Conservation (phyloP, 2,797 vertebrate genomes). For the Sebastes minor region DNA sequence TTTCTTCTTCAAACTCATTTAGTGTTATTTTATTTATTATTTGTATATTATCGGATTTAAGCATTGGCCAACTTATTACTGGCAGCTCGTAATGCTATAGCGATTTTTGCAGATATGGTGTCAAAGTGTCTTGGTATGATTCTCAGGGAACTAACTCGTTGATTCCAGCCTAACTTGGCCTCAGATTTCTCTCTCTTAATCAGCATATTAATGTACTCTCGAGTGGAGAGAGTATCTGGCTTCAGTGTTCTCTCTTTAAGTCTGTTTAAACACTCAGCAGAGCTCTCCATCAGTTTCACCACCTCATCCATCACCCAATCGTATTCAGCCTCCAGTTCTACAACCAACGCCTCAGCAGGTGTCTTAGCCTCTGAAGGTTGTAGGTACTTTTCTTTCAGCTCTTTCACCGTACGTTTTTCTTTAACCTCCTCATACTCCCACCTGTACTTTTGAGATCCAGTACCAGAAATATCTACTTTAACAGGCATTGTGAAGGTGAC, state of each 20-base stretch:
- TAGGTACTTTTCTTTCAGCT: constrained; percentile 50
- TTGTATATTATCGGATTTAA: too few species aligned
- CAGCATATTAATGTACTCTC: constrained; percentile 44
- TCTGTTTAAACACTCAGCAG: constrained; percentile 1
- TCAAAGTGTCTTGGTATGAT: too few species aligned
- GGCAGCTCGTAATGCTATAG: too few species aligned
- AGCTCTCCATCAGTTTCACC: neutral
- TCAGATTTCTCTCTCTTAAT: constrained; percentile 41
- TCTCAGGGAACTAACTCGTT: neutral
- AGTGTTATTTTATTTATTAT: neutral
- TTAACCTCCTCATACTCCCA: neutral
- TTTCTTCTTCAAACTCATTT: neutral
- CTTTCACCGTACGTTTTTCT: constrained; percentile 13
- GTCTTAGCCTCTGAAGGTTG: neutral
- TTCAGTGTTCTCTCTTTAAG: constrained; percentile 34
- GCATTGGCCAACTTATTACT: too few species aligned
- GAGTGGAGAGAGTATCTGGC: constrained; percentile 32
- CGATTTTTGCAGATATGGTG: too few species aligned
- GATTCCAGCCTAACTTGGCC: neutral
- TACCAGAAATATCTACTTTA: neutral
- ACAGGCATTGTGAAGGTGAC: rapidly evolving
- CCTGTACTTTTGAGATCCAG: constrained; percentile 10
- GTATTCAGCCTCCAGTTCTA: too few species aligned
- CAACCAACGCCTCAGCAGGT: too few species aligned
- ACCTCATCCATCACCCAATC: neutral